Base-by-base conservation (phyloP, 2,888 invertebrate genomes). In the Hermaeophaga mercurialis region DNA sequence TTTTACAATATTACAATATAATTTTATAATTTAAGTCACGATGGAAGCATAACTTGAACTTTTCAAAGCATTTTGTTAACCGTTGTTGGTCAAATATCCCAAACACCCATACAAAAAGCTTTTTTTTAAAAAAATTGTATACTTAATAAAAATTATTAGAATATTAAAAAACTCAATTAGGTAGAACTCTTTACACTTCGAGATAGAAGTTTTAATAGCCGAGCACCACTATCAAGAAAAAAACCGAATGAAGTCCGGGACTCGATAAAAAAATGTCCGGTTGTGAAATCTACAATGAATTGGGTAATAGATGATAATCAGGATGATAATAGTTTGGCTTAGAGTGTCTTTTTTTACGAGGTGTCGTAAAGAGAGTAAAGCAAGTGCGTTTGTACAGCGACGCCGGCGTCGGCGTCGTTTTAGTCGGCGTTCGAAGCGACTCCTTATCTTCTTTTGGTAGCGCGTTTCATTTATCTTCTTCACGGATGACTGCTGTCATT, bases 401-500 rank as follows among this genome's bases (percentile, higher is more conserved):
- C 28, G 43, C 11, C 43, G 38, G 31, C 19, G 8, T 15, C 44
- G 33, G 36, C 22, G 26, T 31, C 44, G 52, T 49, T 28, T 28
- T 7, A 14, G 14, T 47, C 49, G 39, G 22, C 31, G 12, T 49
- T 49, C 22, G 14, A 50, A 39, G 41, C 48, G 47, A 28, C 53
- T 44, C 48, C 59, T 59, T 59, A 59, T 59, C 59, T 59, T 59
- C 53, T 45, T 45, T 52, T 22, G 56, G 28, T 50, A 31, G 59
- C 52, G 53, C 52, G 52, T 56, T 75, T 73, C 75, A 75, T 75
- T 75, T 75, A 75, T 75, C 75, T 75, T 75, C 75, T 72, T 75
- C 75, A 74, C 73, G 71, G 69, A 68, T 74, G 75, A 75, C 73
- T 75, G 72, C 71, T 73, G 74, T 72, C 73, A 74, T 70, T 72